These are phyloP conservation scores for Rotaria socialis DNA, from an alignment of 2,888 invertebrate species.

Conservation along the genomic window DNA sequence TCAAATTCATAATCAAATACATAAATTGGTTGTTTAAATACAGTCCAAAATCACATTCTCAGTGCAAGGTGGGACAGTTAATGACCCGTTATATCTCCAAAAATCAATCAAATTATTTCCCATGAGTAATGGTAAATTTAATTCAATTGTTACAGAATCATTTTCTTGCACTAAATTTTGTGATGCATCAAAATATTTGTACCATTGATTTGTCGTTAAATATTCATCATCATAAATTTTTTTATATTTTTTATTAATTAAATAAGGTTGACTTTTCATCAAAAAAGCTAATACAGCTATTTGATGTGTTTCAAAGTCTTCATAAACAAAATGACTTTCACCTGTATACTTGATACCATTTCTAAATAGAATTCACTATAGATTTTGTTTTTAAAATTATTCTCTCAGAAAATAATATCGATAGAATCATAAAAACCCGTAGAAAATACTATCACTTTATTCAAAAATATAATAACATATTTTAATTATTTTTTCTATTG, in stretches of 20 bases:
- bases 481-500: too few relatives aligned
- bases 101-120: background rate
- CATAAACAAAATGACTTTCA: conserved; percentile 1
- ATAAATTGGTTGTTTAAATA: background rate
- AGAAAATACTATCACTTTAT: too few relatives aligned
- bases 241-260: background rate
- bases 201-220: background rate
- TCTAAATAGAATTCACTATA: background rate
- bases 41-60: background rate
- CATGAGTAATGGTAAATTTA: background rate
- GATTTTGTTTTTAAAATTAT: too few relatives aligned
- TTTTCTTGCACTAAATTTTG: background rate
- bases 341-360: background rate
- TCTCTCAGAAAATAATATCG: background rate
- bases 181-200: background rate
- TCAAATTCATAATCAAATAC: background rate
- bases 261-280: background rate
- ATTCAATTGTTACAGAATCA: background rate
- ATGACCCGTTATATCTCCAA: background rate
- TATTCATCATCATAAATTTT: background rate
- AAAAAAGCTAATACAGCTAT: background rate
- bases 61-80: background rate
- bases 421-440: too few relatives aligned
- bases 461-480: too few relatives aligned
- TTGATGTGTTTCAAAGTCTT: background rate